phyloP scores from a whole-genome alignment of 2,113 vertebrate species.

The Tachysurus vachellii region DNA sequence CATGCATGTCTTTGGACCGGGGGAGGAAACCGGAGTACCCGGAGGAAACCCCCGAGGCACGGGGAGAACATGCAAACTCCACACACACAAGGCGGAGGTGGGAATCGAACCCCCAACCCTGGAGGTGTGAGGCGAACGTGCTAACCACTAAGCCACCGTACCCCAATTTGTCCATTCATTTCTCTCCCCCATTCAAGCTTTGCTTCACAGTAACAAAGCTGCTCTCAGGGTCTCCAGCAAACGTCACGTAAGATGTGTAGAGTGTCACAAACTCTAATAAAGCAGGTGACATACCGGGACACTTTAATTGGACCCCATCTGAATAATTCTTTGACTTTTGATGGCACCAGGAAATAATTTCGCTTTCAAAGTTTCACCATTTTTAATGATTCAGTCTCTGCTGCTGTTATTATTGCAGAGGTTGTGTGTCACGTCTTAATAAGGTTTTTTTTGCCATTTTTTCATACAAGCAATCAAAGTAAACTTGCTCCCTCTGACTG shows the following conservation, averaged over 20 bases:
- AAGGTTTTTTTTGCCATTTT: background rate
- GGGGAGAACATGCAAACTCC: too few relatives aligned
- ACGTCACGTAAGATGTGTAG: background rate
- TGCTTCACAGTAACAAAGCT: background rate
- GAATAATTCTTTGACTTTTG: background rate
- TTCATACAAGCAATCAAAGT: background rate
- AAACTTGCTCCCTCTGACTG: background rate
- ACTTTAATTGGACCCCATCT: background rate
- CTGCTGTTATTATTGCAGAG: background rate
- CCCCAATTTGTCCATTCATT: background rate
- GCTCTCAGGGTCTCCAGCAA: background rate
- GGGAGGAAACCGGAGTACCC: too few relatives aligned
- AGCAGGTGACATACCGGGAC: background rate
- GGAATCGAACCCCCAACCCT: too few relatives aligned
- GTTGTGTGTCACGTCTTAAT: background rate
- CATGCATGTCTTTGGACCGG: too few relatives aligned
- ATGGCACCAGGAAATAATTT: background rate
- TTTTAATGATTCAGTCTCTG: background rate
- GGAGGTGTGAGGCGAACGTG: too few relatives aligned
- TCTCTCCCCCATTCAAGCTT: too few relatives aligned
- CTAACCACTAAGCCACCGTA: too few relatives aligned
- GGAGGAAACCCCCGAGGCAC: too few relatives aligned
- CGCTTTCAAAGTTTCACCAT: background rate
- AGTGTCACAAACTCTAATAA: background rate
- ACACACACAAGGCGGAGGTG: too few relatives aligned